phyloP scores from a whole-genome alignment of 1,140 invertebrate species.

The Drosophila teissieri region DNA sequence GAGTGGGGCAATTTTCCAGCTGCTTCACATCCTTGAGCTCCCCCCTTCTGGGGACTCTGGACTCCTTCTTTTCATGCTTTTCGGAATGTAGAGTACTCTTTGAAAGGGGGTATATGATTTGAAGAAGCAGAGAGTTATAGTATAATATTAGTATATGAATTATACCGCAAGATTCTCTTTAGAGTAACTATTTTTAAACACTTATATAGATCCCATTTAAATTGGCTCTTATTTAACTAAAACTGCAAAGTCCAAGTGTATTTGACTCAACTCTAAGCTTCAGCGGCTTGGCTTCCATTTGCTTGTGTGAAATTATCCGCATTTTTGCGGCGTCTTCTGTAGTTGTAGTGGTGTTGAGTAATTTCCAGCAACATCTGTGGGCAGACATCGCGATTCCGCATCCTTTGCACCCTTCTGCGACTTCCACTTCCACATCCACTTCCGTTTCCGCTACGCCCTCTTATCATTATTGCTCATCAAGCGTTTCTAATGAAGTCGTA shows the following conservation, averaged over 20 bases:
- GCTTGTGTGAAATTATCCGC: background rate
- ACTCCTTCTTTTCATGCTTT: background rate
- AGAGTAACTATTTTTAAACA: too few species aligned
- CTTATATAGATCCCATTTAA: too few species aligned
- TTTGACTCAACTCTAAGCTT: background rate
- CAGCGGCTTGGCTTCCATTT: background rate
- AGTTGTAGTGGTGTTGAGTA: constrained; percentile 26
- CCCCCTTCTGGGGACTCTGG: constrained; percentile 9
- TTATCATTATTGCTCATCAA: constrained; percentile 78
- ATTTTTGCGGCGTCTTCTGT: background rate
- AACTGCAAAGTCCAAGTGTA: constrained; percentile 1
- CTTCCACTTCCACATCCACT: background rate
- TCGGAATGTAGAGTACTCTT: background rate
- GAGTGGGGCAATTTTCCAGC: constrained; percentile 72
- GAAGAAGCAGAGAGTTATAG: background rate
- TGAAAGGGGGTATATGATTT: background rate
- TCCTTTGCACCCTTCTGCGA: constrained; percentile 8
- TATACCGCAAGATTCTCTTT: too few species aligned
- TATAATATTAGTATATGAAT: background rate
- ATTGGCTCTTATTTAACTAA: too few species aligned
- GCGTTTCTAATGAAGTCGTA: constrained; percentile 79
- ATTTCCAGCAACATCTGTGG: constrained; percentile 44
- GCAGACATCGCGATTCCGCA: constrained; percentile 13
- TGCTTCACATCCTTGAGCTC: constrained; percentile 48
- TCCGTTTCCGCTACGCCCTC: constrained; percentile 11